These are phyloP conservation scores for Lepus timidus DNA, from an alignment of 2,113 vertebrate genomes.

Conservation along the genomic window DNA sequence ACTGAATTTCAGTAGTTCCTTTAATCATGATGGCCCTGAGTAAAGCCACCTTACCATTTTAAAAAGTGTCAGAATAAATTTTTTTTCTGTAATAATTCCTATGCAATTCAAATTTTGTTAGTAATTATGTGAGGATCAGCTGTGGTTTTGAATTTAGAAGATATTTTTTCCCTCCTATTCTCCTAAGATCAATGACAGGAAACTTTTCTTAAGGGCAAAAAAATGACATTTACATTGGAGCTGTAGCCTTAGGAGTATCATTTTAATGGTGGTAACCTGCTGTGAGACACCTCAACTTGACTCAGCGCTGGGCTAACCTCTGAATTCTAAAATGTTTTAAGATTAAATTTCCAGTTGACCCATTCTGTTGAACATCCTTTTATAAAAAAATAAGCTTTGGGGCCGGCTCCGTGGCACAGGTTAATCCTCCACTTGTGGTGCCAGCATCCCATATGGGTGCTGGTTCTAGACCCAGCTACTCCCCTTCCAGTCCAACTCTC, in stretches of 20 bases:
- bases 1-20: background rate
- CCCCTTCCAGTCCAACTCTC: too few species aligned
- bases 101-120: conserved; percentile 19
- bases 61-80: background rate
- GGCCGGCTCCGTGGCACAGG: too few species aligned
- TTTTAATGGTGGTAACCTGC: background rate
- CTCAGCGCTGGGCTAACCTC: background rate
- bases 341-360: background rate
- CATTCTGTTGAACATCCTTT: background rate
- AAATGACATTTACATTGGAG: background rate
- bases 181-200: background rate
- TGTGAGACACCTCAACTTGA: background rate
- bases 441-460: too few species aligned
- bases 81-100: background rate
- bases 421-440: too few species aligned
- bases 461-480: too few species aligned
- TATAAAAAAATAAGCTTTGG: too few species aligned
- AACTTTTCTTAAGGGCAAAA: conserved; percentile 38
- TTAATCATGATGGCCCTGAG: background rate
- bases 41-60: background rate
- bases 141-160: conserved; percentile 44
- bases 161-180: background rate
- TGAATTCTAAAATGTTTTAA: conserved; percentile 35
- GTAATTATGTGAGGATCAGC: conserved; percentile 12
- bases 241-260: background rate